Base-by-base conservation (phyloP, 2,797 vertebrate species). In the Amphiprion clarkii region DNA sequence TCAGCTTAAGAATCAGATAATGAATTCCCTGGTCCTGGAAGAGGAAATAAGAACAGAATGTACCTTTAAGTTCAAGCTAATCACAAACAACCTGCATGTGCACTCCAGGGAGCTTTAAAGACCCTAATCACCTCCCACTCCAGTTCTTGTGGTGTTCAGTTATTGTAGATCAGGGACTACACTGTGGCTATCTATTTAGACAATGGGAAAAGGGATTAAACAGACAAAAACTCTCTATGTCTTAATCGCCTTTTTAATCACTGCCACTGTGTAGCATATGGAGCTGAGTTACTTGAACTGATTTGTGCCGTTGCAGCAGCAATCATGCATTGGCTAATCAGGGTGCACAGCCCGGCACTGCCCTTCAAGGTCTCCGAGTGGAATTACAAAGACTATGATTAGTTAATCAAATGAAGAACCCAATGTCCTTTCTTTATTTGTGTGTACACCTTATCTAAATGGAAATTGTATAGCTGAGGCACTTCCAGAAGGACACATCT, bases 371-470 rank as follows among this genome's bases (percentile, higher is more conserved):
- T 85, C 91, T 78, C 88, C 71, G 88, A 93, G 93, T 89, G 88
- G 91, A 90, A 93, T 92, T 93, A 93, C 92, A 94, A 95, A 94
- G 92, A 93, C 93, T 95, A 91, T 94, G 93, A 95, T 95, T 95
- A 95, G 91, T 93, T 95, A 94, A 95, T 95, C 94, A 95, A 93
- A 95, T 93, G 90, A 89, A 94, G 93, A 93, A 92, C 90, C 90
- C 86, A 76, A 80, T 93, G 88, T 90, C 92, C 90, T 90, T 90
- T 88, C 88, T 89, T 87, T 93, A 91, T 94, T 93, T 94, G 90
- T 93, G 91, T 88, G 81, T 86, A 89, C 88, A 90, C 85, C 92
- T 89, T 90, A 92, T 94, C 89, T 92, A 90, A 93, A 94, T 94
- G 91, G 87, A 93, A 94, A 94, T 94, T 87, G 89, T 94, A 92